Base-by-base conservation (phyloP, 1,140 invertebrate genomes). In the Choristoneura fumiferana region DNA sequence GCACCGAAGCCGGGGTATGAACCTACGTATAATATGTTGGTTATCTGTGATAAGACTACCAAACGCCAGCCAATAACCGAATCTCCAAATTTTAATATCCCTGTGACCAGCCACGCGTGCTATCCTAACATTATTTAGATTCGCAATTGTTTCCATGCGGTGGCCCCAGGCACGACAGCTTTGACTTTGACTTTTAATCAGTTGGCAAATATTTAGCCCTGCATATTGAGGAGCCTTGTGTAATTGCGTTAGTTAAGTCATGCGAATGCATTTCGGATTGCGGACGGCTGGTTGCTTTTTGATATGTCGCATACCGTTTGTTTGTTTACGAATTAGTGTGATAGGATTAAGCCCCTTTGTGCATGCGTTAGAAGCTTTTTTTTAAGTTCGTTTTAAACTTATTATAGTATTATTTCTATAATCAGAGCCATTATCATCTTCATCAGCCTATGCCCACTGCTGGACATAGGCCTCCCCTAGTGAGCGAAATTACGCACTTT, bases 191-290 rank as follows among this genome's bases (percentile, higher is more conserved):
- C 81, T 81, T 84, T 80, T 80, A 84, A 84, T 81, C 81, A 83
- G 73, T 74, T 70, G 66, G 71, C 81, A 78, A 84, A 84, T 76
- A 80, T 83, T 78, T 78, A 57, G 62, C 65, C 62, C 39, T 82
- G 81, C 80, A 77, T 79, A 81, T 80, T 73, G 79, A 77, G 76
- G 65, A 79, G 67, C 67, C 52, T 34, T 83, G 80, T 80, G 81
- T 71, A 84, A 84, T 84, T 84, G 77, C 63, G 73, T 84, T 76
- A 84, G 68, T 67, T 65, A 60, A 22, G 65, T 63, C 65, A 67
- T 63, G 60, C 62, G 65, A 63, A 49, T 75, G 76, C 35, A 34
- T 65, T 57, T 55, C 29, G 45, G 35, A 73, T 73, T 71, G 40
- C 15, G 40, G 6, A 43, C 18, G 43, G 40, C 18, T 45, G 17